Conservation (phyloP, 2,113 vertebrate genomes). For the Gadus macrocephalus region DNA sequence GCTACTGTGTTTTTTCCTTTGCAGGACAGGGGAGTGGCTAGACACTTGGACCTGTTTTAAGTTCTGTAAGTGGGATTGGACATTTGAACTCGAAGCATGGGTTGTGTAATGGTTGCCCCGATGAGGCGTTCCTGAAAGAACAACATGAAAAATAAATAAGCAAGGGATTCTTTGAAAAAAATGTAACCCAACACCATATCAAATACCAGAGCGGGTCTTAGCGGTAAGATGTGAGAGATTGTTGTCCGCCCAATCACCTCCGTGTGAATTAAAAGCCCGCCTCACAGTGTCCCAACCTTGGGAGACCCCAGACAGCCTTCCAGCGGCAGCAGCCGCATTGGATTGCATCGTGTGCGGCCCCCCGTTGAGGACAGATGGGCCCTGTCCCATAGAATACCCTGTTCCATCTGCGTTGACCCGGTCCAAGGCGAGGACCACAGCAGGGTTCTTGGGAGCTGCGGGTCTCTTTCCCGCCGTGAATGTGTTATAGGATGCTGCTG, state of each 20-base stretch:
- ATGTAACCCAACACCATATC: too few species aligned
- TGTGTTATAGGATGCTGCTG: conserved; percentile 35
- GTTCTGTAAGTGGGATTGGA: conserved; percentile 64
- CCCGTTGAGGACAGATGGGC: conserved; percentile 52
- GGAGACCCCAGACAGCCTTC: conserved; percentile 50
- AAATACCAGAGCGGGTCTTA: background rate
- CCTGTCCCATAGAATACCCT: conserved; percentile 51
- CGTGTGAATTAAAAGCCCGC: conserved; percentile 64
- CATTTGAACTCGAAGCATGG: conserved; percentile 48
- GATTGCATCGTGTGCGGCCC: conserved; percentile 59
- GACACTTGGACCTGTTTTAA: conserved; percentile 69
- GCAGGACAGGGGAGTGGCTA: conserved; percentile 55
- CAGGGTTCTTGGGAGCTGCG: conserved; percentile 57
- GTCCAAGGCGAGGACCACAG: conserved; percentile 65
- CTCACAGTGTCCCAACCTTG: conserved; percentile 72
- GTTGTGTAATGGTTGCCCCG: conserved; percentile 54
- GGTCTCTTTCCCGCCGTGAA: conserved; percentile 55
- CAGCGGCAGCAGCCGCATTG: conserved; percentile 8
- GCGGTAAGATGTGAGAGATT: background rate
- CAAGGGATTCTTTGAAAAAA: background rate
- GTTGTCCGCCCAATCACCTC: conserved; percentile 54
- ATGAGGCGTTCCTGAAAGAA: conserved; percentile 60
- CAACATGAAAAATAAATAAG: background rate
- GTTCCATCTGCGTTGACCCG: conserved; percentile 61
- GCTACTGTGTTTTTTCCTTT: conserved; percentile 61